Conservation (phyloP, 2,797 vertebrate genomes). For the Enteromius anoplus region DNA sequence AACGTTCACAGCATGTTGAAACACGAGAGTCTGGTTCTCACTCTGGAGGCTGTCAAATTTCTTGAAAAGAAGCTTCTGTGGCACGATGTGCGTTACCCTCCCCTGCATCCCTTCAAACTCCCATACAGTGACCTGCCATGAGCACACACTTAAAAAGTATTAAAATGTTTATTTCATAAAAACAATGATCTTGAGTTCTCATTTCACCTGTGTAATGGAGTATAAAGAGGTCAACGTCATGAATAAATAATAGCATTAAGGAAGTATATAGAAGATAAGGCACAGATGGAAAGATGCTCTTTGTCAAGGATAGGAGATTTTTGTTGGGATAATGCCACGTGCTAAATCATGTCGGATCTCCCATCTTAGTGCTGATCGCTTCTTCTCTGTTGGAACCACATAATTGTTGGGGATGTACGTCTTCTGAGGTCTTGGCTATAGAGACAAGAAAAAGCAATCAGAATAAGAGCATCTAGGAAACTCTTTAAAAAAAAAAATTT, state of each 20-base stretch:
- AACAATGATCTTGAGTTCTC: conserved; percentile 39
- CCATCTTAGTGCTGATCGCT: conserved; percentile 85
- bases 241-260: conserved; percentile 18
- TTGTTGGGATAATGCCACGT: conserved; percentile 62
- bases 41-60: conserved; percentile 78
- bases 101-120: conserved; percentile 82
- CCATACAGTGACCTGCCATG: conserved; percentile 83
- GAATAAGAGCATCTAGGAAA: neutral
- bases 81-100: conserved; percentile 79
- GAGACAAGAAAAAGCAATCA: conserved; percentile 1
- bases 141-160: conserved; percentile 24
- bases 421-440: conserved; percentile 71
- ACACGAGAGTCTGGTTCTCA: conserved; percentile 84
- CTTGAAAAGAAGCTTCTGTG: conserved; percentile 89
- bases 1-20: conserved; percentile 91
- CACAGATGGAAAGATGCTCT: neutral
- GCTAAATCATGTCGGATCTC: conserved; percentile 84
- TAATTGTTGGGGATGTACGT: conserved; percentile 81
- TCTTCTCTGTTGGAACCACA: conserved; percentile 87
- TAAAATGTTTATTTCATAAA: conserved; percentile 59
- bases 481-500: neutral
- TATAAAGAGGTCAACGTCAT: conserved; percentile 52
- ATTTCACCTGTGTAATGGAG: conserved; percentile 44
- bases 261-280: conserved; percentile 35
- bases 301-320: neutral